Conservation (phyloP, 2,797 vertebrate genomes). For the Sebastes umbrosus region DNA sequence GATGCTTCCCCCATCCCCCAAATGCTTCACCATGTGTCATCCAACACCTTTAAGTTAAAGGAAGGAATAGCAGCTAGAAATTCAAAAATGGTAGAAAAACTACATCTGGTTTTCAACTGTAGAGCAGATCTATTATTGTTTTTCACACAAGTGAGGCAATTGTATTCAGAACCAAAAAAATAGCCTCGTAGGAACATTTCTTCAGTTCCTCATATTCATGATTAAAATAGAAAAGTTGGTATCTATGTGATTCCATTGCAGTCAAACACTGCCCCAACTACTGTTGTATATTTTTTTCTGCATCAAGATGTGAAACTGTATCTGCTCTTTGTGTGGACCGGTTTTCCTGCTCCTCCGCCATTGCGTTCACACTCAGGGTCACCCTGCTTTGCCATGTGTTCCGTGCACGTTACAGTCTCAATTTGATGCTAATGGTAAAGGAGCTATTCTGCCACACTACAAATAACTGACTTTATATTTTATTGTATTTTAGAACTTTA, state of each 20-base stretch:
- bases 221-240: background rate
- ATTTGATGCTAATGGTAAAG: background rate
- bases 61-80: background rate
- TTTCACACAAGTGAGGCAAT: background rate
- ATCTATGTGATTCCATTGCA: background rate
- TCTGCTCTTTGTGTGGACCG: background rate
- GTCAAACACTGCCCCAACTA: background rate
- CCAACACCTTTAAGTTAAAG: constrained; percentile 31
- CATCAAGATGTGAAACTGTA: background rate
- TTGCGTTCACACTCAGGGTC: constrained; percentile 54
- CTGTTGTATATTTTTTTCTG: background rate
- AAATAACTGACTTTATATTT: background rate
- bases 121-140: background rate
- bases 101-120: background rate
- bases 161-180: background rate
- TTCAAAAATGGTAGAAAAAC: background rate
- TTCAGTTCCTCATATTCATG: background rate
- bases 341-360: constrained; percentile 28
- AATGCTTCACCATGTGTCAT: constrained; percentile 33
- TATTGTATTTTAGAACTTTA: background rate
- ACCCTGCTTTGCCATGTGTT: constrained; percentile 77
- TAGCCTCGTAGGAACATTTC: background rate
- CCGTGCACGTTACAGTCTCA: constrained; percentile 1
- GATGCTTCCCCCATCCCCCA: constrained; percentile 35
- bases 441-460: background rate